A percentile compares a stretch with the other conserved stretches of the same genome.
These are phyloP conservation scores for Tetranychus urticae DNA, from an alignment of 1,140 invertebrate species.

Conservation along the genomic window DNA sequence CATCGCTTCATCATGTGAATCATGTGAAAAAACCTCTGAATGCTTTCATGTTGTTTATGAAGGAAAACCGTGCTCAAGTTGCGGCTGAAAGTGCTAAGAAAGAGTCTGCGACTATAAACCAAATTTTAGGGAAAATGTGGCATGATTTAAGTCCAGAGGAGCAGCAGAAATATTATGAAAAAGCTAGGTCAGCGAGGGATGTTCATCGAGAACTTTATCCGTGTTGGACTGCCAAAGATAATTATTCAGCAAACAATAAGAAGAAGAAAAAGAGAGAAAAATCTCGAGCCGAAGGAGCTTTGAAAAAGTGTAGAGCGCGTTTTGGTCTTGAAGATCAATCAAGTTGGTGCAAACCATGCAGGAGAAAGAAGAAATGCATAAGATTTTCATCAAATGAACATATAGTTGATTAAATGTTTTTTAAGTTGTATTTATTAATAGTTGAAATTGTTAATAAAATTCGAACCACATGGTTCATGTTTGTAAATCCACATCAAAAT, in stretches of 20 bases:
- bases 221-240: conserved; percentile 95
- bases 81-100: conserved; percentile 92
- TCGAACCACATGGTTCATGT: no score
- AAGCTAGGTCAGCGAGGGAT: conserved; percentile 91
- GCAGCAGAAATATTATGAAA: conserved; percentile 99
- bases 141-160: conserved; percentile 93
- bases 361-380: conserved; percentile 96
- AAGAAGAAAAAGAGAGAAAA: conserved; percentile 98
- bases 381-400: conserved; percentile 40
- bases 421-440: no score
- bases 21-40: conserved; percentile 94
- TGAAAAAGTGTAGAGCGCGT: conserved; percentile 95
- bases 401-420: no score
- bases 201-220: conserved; percentile 96
- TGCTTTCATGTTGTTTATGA: conserved; percentile 99
- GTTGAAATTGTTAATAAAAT: no score
- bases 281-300: conserved; percentile 54
- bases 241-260: conserved; percentile 94
- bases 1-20: neutral
- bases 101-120: conserved; percentile 97
- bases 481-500: no score
- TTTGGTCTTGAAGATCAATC: conserved; percentile 93
- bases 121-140: conserved; percentile 97
- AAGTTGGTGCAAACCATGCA: conserved; percentile 99
- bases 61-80: conserved; percentile 94